Evolutionary conservation across 2,888 invertebrate genomes (phyloP).

Genomic region (Tachina fera): DNA sequence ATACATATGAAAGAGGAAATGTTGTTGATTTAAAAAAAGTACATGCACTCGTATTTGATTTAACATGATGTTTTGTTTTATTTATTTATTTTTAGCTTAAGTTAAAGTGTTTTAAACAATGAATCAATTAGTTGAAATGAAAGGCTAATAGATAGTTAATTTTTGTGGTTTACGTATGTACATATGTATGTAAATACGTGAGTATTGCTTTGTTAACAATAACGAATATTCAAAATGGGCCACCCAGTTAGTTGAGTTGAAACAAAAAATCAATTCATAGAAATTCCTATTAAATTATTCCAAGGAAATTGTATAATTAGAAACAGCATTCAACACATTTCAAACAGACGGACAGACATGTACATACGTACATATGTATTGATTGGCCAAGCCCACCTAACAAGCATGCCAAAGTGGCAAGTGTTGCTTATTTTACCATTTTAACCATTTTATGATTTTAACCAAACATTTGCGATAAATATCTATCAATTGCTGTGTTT

Average conservation of each 20-base stretch:
- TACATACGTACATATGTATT: background rate
- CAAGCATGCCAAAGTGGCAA: slow-evolving; percentile 69
- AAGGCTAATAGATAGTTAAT: background rate
- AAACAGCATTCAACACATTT: slow-evolving; percentile 49
- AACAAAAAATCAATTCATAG: slow-evolving; percentile 58
- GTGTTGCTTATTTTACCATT: slow-evolving; percentile 64
- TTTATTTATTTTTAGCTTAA: background rate
- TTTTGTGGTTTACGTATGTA: no score
- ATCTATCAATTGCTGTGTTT: slow-evolving; percentile 36
- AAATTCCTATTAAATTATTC: slow-evolving; percentile 50
- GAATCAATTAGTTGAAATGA: slow-evolving; percentile 45
- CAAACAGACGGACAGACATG: background rate
- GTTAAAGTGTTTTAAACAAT: slow-evolving; percentile 10
- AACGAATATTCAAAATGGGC: slow-evolving; percentile 62
- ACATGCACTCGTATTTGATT: background rate
- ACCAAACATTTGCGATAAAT: slow-evolving; percentile 70
- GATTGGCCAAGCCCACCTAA: slow-evolving; percentile 70
- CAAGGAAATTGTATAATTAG: slow-evolving; percentile 21
- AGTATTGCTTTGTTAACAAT: slow-evolving; percentile 22
- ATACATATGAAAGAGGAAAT: slow-evolving; percentile 41
- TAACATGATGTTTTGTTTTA: slow-evolving; percentile 26
- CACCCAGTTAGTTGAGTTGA: slow-evolving; percentile 60
- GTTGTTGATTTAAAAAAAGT: slow-evolving; percentile 38
- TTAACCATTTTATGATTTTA: slow-evolving; percentile 56
- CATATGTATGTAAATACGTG: background rate